These are phyloP conservation scores for Lasiurus borealis DNA, from an alignment of 2,113 vertebrate species.

Conservation along the genomic window DNA sequence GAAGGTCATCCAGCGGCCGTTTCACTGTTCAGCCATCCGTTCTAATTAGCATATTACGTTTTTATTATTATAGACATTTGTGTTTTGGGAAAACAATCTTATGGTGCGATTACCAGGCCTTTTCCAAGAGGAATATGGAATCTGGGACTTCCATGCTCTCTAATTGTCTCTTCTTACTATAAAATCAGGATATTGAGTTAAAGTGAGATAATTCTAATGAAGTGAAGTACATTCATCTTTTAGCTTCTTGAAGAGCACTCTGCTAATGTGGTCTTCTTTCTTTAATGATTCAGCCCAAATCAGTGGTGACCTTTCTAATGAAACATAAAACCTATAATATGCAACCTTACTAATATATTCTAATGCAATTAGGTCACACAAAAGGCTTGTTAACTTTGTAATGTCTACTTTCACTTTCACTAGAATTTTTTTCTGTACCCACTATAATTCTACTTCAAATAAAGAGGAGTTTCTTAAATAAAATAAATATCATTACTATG, in stretches of 20 bases:
- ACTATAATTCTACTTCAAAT: constrained; percentile 77
- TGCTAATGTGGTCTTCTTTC: constrained; percentile 85
- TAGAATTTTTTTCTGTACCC: constrained; percentile 83
- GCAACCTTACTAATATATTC: constrained; percentile 94
- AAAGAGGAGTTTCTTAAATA: constrained; percentile 77
- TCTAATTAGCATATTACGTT: no score
- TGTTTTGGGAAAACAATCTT: background rate
- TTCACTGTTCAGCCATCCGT: no score
- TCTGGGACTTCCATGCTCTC: background rate
- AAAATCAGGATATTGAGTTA: constrained; percentile 85
- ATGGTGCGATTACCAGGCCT: background rate
- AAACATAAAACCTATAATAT: constrained; percentile 91
- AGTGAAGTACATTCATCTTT: constrained; percentile 86
- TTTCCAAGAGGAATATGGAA: background rate
- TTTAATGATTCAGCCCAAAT: constrained; percentile 87
- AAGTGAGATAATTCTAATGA: constrained; percentile 88
- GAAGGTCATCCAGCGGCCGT: no score
- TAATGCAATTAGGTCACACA: constrained; percentile 96
- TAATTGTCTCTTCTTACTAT: constrained; percentile 81
- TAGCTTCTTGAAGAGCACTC: constrained; percentile 84
- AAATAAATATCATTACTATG: constrained; percentile 47
- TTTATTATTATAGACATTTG: background rate
- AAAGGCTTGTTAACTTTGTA: constrained; percentile 96
- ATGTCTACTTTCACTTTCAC: constrained; percentile 87
- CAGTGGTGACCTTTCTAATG: constrained; percentile 89